Base-by-base conservation (phyloP, 2,797 vertebrate species). In the Hybognathus amarus region DNA sequence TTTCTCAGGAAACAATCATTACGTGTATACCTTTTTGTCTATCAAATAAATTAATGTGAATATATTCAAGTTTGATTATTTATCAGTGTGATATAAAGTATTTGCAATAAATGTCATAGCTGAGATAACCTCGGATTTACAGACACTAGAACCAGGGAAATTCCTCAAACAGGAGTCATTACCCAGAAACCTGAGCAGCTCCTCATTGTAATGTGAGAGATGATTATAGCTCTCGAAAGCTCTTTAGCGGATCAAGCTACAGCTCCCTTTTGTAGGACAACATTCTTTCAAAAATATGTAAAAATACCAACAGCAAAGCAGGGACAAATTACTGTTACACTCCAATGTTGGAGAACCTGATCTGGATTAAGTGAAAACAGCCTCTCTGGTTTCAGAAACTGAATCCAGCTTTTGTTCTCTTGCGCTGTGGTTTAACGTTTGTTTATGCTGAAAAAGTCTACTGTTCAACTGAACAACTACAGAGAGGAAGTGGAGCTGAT, bases 311-410 rank as follows among this genome's bases (percentile, higher is more conserved):
- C 42, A 88, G 82, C 84, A 73, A 90, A 90, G 88, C 64, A 87
- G 47, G 86, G 90, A 94, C 90, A 92, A 93, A 94, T 93, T 90
- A 93, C 92, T 87, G 90, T 91, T 90, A 90, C 92, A 91, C 78
- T 20, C 54, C 83, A 87, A 89, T 87, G 59, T 54, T 8, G 81
- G 80, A 90, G 85, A 90, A 87, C 81, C 59, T 83, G 87, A 89
- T 90, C 86, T 90, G 91, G 89, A 93, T 85, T 77, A 87, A 90
- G 88, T 80, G 88, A 94, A 93, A 94, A 92, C 89, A 91, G 87
- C 90, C 90, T 93, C 90, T 94, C 92, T 85, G 90, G 91, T 94
- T 94, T 93, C 93, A 85, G 93, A 92, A 93, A 94, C 85, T 87
- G 91, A 91, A 93, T 67, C 92, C 91, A 67, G 38, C 90, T 90